phyloP scores from a whole-genome alignment of 2,888 invertebrate species.

The Apotomis turbidana region DNA sequence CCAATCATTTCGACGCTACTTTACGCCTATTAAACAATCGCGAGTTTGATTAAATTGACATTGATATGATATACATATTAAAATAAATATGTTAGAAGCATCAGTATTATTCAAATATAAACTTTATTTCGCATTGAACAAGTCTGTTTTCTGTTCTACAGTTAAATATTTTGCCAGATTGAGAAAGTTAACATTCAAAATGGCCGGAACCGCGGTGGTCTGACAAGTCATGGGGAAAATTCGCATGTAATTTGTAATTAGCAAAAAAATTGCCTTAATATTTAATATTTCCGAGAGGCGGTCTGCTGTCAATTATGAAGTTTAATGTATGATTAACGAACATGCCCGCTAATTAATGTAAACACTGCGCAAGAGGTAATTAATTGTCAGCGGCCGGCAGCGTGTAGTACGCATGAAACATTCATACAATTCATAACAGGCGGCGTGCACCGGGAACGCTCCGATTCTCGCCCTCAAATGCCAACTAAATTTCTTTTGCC shows the following conservation, averaged over 20 bases:
- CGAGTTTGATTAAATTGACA: slow-evolving; percentile 61
- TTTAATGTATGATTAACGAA: slow-evolving; percentile 72
- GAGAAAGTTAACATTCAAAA: slow-evolving; percentile 21
- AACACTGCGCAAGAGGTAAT: slow-evolving; percentile 77
- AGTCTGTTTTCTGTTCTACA: slow-evolving; percentile 7
- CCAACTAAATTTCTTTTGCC: neutral
- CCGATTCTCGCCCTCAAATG: neutral
- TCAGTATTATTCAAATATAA: neutral
- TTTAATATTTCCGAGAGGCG: slow-evolving; percentile 62
- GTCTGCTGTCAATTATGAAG: slow-evolving; percentile 54
- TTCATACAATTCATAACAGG: slow-evolving; percentile 82
- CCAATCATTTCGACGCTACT: slow-evolving; percentile 54
- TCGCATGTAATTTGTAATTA: slow-evolving; percentile 36
- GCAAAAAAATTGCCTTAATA: slow-evolving; percentile 29
- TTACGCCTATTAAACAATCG: slow-evolving; percentile 63
- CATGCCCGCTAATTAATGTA: slow-evolving; percentile 77
- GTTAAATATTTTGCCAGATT: neutral
- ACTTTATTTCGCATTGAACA: slow-evolving; percentile 50
- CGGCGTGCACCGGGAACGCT: slow-evolving; percentile 22
- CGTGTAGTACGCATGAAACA: slow-evolving; percentile 76
- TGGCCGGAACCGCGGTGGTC: slow-evolving; percentile 37
- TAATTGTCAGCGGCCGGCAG: slow-evolving; percentile 71
- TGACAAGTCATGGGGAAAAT: slow-evolving; percentile 13
- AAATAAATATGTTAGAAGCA: neutral
- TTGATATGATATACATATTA: slow-evolving; percentile 38